A percentile compares a stretch with the other conserved stretches of the same genome.
These are phyloP conservation scores for Plectus sambesii DNA, from an alignment of 1,140 invertebrate species.

Conservation along the genomic window DNA sequence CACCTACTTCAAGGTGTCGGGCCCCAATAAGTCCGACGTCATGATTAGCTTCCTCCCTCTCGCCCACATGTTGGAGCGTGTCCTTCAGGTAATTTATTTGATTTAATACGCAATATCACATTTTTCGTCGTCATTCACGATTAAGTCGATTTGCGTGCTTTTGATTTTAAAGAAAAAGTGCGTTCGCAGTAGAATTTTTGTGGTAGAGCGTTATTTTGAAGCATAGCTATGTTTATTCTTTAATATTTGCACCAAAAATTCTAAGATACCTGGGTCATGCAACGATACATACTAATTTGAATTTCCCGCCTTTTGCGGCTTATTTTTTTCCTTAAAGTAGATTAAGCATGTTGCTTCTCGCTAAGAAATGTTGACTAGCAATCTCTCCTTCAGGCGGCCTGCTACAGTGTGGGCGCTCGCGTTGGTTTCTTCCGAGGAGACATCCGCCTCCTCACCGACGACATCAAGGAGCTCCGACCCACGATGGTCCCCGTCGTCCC, in stretches of 20 bases:
- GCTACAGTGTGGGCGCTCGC: constrained; percentile 58
- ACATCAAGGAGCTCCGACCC: constrained; percentile 76
- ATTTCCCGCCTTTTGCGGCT: no score
- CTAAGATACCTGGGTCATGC: no score
- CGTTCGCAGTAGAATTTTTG: no score
- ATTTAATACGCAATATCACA: constrained; percentile 14
- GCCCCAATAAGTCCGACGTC: constrained; percentile 26
- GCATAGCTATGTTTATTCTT: no score
- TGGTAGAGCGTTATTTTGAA: no score
- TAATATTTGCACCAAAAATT: no score
- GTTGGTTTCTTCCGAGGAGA: constrained; percentile 90
- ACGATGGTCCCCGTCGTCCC: constrained; percentile 90
- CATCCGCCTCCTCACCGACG: constrained; percentile 73
- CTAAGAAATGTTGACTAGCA: constrained; percentile 26
- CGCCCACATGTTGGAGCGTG: constrained; percentile 74
- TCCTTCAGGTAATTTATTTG: constrained; percentile 34
- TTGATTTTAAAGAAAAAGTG: no score
- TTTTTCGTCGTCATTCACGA: constrained; percentile 55
- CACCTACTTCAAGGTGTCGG: constrained; percentile 20
- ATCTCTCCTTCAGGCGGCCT: constrained; percentile 23
- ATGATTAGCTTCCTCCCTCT: constrained; percentile 67
- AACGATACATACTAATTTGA: no score
- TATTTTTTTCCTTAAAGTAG: no score
- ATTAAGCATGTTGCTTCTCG: background rate
- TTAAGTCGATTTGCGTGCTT: no score